A percentile compares a stretch with the other conserved stretches of the same genome.
phyloP scores from a whole-genome alignment of 2,113 vertebrate species.

The Stegostoma tigrinum region DNA sequence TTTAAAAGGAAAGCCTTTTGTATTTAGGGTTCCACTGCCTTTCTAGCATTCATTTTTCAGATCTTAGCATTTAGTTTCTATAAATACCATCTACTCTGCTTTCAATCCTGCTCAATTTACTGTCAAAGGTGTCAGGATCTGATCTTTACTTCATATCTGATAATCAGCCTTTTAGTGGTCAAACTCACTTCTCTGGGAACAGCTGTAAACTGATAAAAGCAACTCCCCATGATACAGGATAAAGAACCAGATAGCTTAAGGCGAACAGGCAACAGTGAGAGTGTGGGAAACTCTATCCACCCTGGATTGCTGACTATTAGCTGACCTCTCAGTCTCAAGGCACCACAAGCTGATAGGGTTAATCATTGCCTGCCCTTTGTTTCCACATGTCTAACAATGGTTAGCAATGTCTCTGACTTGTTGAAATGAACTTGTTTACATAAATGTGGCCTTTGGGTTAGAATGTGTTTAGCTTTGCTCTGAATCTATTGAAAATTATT shows the following conservation, averaged over 20 bases:
- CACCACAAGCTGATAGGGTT: slow-evolving; percentile 7
- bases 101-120: background rate
- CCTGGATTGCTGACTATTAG: slow-evolving; percentile 12
- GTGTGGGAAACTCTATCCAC: slow-evolving; percentile 32
- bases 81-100: background rate
- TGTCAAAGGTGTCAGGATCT: background rate
- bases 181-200: background rate
- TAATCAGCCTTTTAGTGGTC: background rate
- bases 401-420: background rate
- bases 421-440: slow-evolving; percentile 19
- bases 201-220: slow-evolving; percentile 49
- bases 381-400: background rate
- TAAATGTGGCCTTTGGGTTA: background rate
- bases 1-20: background rate
- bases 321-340: slow-evolving; percentile 26
- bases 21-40: background rate
- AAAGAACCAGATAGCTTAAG: slow-evolving; percentile 36
- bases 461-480: background rate
- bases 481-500: background rate
- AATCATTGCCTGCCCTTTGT: slow-evolving; percentile 27
- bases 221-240: slow-evolving; percentile 36
- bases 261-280: slow-evolving; percentile 25
- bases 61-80: background rate
- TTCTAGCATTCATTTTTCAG: background rate
- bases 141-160: background rate